Evolutionary conservation across 2,797 vertebrate species (phyloP), one percentile per base, ranked within the genome.

Genomic region (Schizopygopsis pylzovi): DNA sequence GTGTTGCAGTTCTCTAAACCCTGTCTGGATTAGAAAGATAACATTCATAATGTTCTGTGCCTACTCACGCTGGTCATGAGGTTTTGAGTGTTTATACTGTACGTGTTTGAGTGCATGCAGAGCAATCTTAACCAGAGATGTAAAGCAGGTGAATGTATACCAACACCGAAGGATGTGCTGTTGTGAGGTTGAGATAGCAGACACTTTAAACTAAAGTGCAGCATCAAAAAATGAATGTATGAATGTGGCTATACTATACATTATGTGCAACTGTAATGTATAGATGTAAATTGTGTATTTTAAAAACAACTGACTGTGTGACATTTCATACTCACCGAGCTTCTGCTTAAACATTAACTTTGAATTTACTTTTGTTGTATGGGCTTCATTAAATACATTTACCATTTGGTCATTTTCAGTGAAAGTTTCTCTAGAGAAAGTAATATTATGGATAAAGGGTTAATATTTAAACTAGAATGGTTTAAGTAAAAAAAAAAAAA

Each of bases 1-100:
- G 79, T 85, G 72, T 70, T 81, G 79, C 47, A 25, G 84, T 85
- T 79, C 59, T 77, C 73, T 85, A 84, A 87, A 87, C 80, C 78
- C 88, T 9, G 67, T 28, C 86, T 89, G 88, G 84, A 84, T 86
- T 84, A 82, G 75, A 81, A 82, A 82, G 87, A 89, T 89, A 88
- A 86, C 79, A 86, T 81, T 83, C 79, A 79, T 70, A 70, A 79
- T 85, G 72, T 72, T 37, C 72, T 56, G 65, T 86, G 65, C 81
- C 25, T 37, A 78, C 81, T 73, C 81, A 71, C 39, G 41, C 72
- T 89, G 87, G 81, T 91, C 70, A 86, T 33, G 90, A 92, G 59
- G 77, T 73, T 85, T 49, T 9, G 80, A 82, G 45, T 85, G 59
- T 82, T 70, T 70, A 16, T 72, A 7, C 56, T 59, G 65, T 39